Evolutionary conservation across 2,113 vertebrate species (phyloP), one percentile per base, ranked within the genome.

Genomic region (Nematolebias whitei): DNA sequence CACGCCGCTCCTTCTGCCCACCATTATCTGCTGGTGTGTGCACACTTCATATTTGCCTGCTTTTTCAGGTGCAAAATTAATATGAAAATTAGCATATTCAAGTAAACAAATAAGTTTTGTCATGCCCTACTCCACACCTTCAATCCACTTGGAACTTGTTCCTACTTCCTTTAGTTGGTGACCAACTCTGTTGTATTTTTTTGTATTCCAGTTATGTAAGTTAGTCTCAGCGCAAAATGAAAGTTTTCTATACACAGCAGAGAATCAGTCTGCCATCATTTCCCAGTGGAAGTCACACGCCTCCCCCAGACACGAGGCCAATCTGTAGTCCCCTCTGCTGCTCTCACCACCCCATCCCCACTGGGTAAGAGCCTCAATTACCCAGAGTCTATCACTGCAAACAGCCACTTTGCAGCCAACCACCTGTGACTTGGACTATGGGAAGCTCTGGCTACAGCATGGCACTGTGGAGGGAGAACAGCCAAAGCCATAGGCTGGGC

Each of bases 401-500:
- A 90, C 85, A 82, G 83, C 82, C 87, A 74, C 87, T 89, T 85
- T 77, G 55, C 83, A 71, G 83, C 85, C 87, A 87, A 88, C 87
- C 88, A 90, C 87, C 88, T 90, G 87, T 88, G 88, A 85, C 80
- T 86, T 65, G 3, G 70, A 80, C 79, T 77, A 74, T 73, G 76
- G 78, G 80, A 78, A 70, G 80, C 75, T 71, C 61, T 73, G 76
- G 77, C 73, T 79, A 29, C 15, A 15, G 15, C 44, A 0, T 15
- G 47, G 51, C 48, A 45, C 47, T 68, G 69, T 24, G 40, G 44
- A 52, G 58, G 72, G 61, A 50, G 67, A 73, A 67, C 43, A 80
- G 85, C 74, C 78, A 63, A 74, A 66, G 72, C 81, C 68, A 78
- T 51, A 26, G 62, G 75, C 78, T 61, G 39, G 72, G 75, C 64